Base-by-base conservation (phyloP, 2,797 vertebrate genomes). In the Bryconaethiops microstoma region DNA sequence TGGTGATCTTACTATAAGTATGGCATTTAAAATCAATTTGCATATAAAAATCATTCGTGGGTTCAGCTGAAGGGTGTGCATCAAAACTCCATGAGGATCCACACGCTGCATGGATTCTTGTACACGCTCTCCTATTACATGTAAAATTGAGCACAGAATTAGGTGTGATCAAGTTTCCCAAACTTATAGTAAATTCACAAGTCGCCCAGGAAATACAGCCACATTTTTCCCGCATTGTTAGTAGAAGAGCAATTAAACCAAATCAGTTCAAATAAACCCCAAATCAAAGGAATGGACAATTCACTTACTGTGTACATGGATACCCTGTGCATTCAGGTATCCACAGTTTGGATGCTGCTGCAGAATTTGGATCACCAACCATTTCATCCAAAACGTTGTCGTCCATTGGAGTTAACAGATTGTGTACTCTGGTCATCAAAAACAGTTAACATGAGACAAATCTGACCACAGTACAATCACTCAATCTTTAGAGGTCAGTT, bases 281-380 rank as follows among this genome's bases (percentile, higher is more conserved):
- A 35, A 35, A 35, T 35, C 19, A 21, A 62, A 13, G 29, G 59
- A 62, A 62, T 62, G 21, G n/a, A 39, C 4, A 2, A 54, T n/a
- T 35, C 16, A 73, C 70, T 55, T 72, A 72, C 70, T 73, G 14
- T 71, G 69, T 23, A 71, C 29, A 21, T 13, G 69, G 48, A 54
- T 71, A 17, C 48, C 69, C 48, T 71, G 69, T 71, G 69, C 69
- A 71, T 54, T 54, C 50, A 73, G 17, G 9, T 67, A 57, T 39
- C 70, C 70, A 74, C 59, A 74, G 21, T 79, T 79, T 45, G 78
- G 48, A 63, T 74, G 60, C 10, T 73, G 70, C 60, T 74, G 70
- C 59, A 73, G 69, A 74, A 79, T 74, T 64, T 74, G 59, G 57
- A 0, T n/a, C 23, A 73, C 50, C 17, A 17, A 73, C 50, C 17